Evolutionary conservation across 2,113 vertebrate species (phyloP).

Genomic region (Coptodon bakossiorum): DNA sequence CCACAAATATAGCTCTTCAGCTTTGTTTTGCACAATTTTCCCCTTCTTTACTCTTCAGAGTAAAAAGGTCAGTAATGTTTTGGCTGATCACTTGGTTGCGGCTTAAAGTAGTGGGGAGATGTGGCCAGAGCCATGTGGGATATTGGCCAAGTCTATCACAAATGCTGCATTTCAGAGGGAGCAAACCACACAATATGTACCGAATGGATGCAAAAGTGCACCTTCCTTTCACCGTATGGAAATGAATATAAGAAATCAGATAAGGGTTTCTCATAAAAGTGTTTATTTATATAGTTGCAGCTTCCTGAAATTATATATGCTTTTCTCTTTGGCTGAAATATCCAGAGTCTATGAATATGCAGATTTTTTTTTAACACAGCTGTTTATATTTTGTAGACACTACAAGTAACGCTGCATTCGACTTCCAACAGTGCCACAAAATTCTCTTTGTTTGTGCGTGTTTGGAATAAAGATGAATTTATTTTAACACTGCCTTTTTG

Average conservation of each 20-base stretch:
- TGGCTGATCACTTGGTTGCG: background rate
- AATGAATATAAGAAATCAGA: background rate
- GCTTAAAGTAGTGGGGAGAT: background rate
- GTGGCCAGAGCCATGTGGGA: background rate
- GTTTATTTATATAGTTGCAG: background rate
- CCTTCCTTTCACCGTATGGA: background rate
- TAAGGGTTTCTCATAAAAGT: background rate
- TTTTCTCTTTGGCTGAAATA: background rate
- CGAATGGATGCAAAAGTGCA: background rate
- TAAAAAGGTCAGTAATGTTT: background rate
- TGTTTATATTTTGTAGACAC: background rate
- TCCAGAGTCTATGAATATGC: background rate
- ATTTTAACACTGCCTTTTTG: background rate
- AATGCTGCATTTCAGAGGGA: background rate
- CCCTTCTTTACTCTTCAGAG: background rate
- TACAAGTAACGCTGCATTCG: background rate
- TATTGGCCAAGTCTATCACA: background rate
- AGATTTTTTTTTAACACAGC: background rate
- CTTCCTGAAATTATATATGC: background rate
- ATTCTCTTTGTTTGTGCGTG: background rate
- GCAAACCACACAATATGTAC: background rate
- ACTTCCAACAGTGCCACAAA: background rate
- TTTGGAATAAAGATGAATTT: background rate
- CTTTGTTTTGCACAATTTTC: background rate
- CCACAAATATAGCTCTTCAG: background rate